These are phyloP conservation scores for Dynastes hyllus DNA, from an alignment of 2,888 invertebrate species.

Conservation along the genomic window DNA sequence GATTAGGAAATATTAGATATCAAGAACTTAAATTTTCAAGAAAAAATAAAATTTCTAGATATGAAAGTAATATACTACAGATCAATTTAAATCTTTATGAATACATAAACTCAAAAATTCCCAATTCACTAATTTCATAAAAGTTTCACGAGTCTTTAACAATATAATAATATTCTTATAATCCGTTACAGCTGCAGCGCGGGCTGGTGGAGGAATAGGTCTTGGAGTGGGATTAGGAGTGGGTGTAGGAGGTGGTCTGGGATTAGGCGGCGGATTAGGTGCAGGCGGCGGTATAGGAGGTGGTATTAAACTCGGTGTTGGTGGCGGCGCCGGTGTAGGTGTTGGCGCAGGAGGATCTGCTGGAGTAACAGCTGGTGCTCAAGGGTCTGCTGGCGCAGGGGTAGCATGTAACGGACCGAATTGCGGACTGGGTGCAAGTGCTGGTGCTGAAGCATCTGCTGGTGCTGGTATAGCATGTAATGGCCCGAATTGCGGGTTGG, in stretches of 20 bases:
- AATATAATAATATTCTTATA: too few relatives aligned
- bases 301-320: background rate
- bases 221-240: background rate
- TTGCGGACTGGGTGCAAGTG: slow-evolving; percentile 2
- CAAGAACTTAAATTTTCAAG: too few relatives aligned
- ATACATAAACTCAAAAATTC: too few relatives aligned
- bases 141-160: too few relatives aligned
- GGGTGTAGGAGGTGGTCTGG: background rate
- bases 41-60: too few relatives aligned
- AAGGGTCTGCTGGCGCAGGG: slow-evolving; percentile 4
- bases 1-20: too few relatives aligned
- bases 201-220: background rate
- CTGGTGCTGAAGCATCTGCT: background rate
- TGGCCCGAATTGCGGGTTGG: slow-evolving; percentile 10
- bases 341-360: background rate
- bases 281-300: background rate
- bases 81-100: too few relatives aligned
- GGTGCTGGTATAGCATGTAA: background rate
- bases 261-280: background rate
- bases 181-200: too few relatives aligned
- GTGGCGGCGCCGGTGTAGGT: background rate
- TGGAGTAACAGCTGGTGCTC: background rate
- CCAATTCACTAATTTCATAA: too few relatives aligned
- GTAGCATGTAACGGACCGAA: slow-evolving; percentile 19
- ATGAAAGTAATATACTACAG: too few relatives aligned